Percentiles rank a stretch among this genome's conserved stretches.
Conservation (phyloP, 1,140 invertebrate genomes). For the Sesamia nonagrioides region DNA sequence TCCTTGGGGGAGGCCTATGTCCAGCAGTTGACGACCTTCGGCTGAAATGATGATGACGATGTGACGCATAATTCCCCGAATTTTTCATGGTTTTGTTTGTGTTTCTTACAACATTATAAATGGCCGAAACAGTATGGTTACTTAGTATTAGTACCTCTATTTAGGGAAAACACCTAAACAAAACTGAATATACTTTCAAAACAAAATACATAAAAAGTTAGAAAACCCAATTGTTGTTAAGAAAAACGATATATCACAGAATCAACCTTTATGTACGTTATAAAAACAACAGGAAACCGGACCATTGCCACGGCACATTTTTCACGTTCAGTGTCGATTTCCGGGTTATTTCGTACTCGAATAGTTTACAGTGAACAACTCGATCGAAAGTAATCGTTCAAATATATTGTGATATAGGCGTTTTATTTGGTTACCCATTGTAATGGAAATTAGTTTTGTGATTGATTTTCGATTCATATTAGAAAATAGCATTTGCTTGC, state of each 20-base stretch:
- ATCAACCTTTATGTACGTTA: not conserved
- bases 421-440: conserved; percentile 1
- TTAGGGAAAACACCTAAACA: not conserved
- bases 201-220: not conserved
- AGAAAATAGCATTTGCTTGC: not conserved
- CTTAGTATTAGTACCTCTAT: too few relatives aligned
- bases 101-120: too few relatives aligned
- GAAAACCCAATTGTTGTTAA: not conserved
- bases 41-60: too few relatives aligned
- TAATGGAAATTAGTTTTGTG: not conserved
- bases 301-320: conserved; percentile 20
- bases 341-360: conserved; percentile 20
- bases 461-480: not conserved
- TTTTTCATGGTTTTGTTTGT: too few relatives aligned
- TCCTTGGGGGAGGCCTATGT: too few relatives aligned
- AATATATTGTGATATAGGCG: not conserved
- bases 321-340: conserved; percentile 40
- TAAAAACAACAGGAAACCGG: conserved; percentile 36
- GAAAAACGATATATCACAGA: not conserved
- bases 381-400: conserved; percentile 30
- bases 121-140: too few relatives aligned
- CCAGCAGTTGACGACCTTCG: too few relatives aligned
- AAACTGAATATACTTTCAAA: not conserved
- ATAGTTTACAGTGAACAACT: conserved; percentile 35
- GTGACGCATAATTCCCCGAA: too few relatives aligned